phyloP scores from a whole-genome alignment of 2,797 vertebrate genomes.

The Argentina silus region DNA sequence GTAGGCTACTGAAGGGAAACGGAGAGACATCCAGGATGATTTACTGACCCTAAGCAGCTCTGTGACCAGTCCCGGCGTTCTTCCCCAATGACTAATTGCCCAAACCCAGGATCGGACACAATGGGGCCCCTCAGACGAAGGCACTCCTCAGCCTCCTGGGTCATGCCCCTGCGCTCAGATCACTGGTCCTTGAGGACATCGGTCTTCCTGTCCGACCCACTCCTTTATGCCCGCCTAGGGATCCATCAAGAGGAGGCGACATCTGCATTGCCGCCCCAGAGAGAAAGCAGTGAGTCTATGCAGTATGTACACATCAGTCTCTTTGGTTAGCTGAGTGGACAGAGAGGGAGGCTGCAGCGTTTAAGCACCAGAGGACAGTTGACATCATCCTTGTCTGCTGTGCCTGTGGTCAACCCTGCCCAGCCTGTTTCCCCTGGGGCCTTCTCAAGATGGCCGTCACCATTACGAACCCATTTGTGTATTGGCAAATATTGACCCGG shows the following conservation, averaged over 20 bases:
- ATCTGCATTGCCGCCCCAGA: background rate
- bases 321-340: too few species aligned
- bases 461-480: background rate
- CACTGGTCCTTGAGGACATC: background rate
- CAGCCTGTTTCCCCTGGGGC: background rate
- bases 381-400: background rate
- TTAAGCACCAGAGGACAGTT: background rate
- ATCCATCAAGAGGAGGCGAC: background rate
- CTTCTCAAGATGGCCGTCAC: background rate
- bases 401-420: background rate
- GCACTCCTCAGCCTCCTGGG: background rate
- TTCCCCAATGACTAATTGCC: constrained; percentile 5
- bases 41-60: constrained; percentile 4
- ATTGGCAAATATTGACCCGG: constrained; percentile 1
- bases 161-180: background rate
- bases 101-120: background rate
- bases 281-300: background rate
- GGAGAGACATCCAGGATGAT: background rate
- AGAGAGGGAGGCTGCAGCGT: background rate
- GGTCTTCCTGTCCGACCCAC: background rate
- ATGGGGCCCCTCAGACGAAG: background rate
- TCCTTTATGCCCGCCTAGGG: background rate
- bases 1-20: constrained; percentile 6
- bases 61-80: constrained; percentile 4
- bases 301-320: background rate